Evolutionary conservation across 1,140 invertebrate genomes (phyloP), one percentile per base, ranked within the genome.

Genomic region (Ctenoplectra terminalis): DNA sequence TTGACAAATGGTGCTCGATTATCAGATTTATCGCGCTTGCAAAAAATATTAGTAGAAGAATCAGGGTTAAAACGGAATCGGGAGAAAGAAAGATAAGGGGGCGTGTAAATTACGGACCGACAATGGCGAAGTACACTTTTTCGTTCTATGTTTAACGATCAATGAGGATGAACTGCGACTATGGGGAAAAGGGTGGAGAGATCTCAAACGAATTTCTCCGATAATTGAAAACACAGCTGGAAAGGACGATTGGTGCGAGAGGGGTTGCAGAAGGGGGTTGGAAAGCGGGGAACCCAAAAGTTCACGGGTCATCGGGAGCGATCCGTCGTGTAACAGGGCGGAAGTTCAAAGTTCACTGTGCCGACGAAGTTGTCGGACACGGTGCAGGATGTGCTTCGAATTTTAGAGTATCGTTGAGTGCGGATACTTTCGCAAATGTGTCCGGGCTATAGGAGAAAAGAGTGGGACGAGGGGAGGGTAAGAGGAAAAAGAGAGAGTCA

Each of bases 211-310:
- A 87, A 87, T 87, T 83, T 84, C 61, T 48, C 37, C 82, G 82
- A 87, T 87, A 87, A 87, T 87, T 87, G 85, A 87, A 84, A 87
- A 87, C 75, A 77, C 74, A 87, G 76, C 81, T 81, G 76, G 67
- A 43, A 66, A 71, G 56, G 71, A 83, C 64, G 84, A 86, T 84
- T 78, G 56, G 48, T 34, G 50, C 20, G 9, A 17, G 61, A 11
- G 34, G 40, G 9, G 17, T 31, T 2, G 52, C 1, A 20, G 34
- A n/a, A 23, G 17, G 48, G n/a, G 50, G 26, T 20, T 52, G 67
- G 61, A 82, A 72, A 78, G 29, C 61, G 75, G 76, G 82, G 75
- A 78, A 71, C 61, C 73, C 26, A 63, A 87, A 87, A 87, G 82
- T 84, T 87, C 82, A 84, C 61, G 82, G 85, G 84, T 87, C 84